Evolutionary conservation across 2,888 invertebrate genomes (phyloP), one percentile per base, ranked within the genome.

Genomic region (Phyto melanocephala): DNA sequence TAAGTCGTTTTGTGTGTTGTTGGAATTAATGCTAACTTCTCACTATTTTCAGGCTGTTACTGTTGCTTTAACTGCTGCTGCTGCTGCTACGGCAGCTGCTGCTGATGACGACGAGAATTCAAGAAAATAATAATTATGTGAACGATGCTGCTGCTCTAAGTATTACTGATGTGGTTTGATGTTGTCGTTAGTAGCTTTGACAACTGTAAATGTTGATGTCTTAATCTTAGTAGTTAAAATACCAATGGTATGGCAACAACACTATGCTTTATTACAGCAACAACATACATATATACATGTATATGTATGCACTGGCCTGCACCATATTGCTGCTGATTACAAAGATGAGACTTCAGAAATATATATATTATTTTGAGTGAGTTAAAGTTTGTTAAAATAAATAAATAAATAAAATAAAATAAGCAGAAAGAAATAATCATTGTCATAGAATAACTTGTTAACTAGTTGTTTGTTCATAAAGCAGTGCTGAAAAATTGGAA

Each of bases 121-220:
- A 33, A 33, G 17, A 65, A 33, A 8, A 40, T 40, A 20, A 56
- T 24, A 33, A 24, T 40, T 15, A 65, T 72, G 78, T 52, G 58
- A 60, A 67, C 47, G 74, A 47, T 63, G 62, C 50, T 54, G 67
- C 33, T 22, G 56, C 45, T 45, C 13, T 65, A 50, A 60, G 33
- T 67, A 52, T 47, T 52, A 65, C 37, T 62, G 76, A 77, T 80
- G 81, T 58, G 62, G 72, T 58, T 76, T 75, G 70, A 67, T 79
- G 80, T 77, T 81, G 78, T 81, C 84, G 84, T 83, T 83, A 75
- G 71, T 83, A 77, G 62, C 74, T 79, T 86, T 86, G 86, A 86
- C 86, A 86, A 86, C 84, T 86, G 78, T 83, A 86, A 85, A 84
- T 83, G 84, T 85, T 86, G 86, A 86, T 85, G 86, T 81, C 85